A percentile compares a stretch with the other conserved stretches of the same genome.
Conservation (phyloP, 2,797 vertebrate species). For the Sebastes itinus region DNA sequence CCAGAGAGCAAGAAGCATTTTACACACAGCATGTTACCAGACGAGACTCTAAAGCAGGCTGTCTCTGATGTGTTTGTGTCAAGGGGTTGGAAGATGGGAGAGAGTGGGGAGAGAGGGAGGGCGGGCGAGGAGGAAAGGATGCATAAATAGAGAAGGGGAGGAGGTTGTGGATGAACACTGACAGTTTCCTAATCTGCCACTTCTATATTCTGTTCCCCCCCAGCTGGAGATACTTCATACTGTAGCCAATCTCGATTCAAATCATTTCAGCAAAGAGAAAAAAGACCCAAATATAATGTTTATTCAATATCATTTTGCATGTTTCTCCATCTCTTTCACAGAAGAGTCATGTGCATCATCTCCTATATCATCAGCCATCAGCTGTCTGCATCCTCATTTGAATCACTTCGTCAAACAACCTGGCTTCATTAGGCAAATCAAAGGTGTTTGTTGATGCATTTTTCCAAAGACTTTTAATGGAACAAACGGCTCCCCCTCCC, state of each 20-base stretch:
- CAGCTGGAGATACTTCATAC: slow-evolving; percentile 47
- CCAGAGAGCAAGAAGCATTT: neutral
- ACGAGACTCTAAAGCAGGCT: slow-evolving; percentile 23
- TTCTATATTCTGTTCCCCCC: slow-evolving; percentile 51
- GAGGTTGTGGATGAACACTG: slow-evolving; percentile 45
- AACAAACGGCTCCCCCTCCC: neutral
- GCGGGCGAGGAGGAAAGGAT: slow-evolving; percentile 44
- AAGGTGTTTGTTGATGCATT: slow-evolving; percentile 15
- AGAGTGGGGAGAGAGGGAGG: neutral
- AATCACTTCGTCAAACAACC: slow-evolving; percentile 8
- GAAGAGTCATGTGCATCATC: neutral
- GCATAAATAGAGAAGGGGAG: slow-evolving; percentile 58
- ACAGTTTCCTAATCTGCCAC: slow-evolving; percentile 63
- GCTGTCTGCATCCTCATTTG: neutral
- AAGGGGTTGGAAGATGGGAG: slow-evolving; percentile 33
- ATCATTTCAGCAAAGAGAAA: neutral
- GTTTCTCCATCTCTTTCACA: neutral
- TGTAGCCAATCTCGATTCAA: slow-evolving; percentile 17
- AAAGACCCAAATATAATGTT: slow-evolving; percentile 16
- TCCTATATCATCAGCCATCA: neutral
- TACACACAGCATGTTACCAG: slow-evolving; percentile 28
- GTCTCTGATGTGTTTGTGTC: slow-evolving; percentile 53
- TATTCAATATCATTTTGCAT: neutral
- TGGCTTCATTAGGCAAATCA: slow-evolving; percentile 35
- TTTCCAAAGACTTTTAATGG: slow-evolving; percentile 3